These are phyloP conservation scores for Urosaurus nigricauda DNA, from an alignment of 2,797 vertebrate species.

Conservation along the genomic window DNA sequence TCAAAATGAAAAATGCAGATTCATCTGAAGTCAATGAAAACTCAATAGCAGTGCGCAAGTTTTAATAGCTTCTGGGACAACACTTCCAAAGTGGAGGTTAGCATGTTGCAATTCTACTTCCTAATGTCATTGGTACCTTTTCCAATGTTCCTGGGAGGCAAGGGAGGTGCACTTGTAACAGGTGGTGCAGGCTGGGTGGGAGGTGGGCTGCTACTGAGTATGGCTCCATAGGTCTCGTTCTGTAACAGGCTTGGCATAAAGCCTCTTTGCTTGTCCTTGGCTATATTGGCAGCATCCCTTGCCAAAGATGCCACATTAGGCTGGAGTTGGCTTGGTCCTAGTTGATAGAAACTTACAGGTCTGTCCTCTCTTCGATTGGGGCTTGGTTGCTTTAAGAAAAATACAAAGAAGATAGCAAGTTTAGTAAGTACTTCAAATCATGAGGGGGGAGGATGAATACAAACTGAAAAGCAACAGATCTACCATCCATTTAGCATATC, in stretches of 20 bases:
- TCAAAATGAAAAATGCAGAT: background rate
- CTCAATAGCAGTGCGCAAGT: background rate
- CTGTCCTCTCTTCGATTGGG: slow-evolving; percentile 95
- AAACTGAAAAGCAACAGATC: background rate
- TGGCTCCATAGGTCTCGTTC: slow-evolving; percentile 96
- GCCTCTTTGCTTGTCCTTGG: slow-evolving; percentile 91
- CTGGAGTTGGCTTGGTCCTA: slow-evolving; percentile 84
- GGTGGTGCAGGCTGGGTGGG: slow-evolving; percentile 76
- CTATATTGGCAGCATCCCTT: slow-evolving; percentile 83
- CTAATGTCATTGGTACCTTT: slow-evolving; percentile 77
- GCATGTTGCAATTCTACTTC: background rate
- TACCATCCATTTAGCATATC: too few relatives aligned
- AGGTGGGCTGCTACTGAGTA: slow-evolving; percentile 84
- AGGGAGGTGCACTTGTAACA: slow-evolving; percentile 84
- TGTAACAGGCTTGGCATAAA: slow-evolving; percentile 92
- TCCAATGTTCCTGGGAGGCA: slow-evolving; percentile 94
- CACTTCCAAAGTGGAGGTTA: background rate
- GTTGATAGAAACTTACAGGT: slow-evolving; percentile 92
- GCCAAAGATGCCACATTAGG: slow-evolving; percentile 76
- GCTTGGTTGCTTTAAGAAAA: slow-evolving; percentile 85
- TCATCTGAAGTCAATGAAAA: slow-evolving; percentile 9
- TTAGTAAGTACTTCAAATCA: background rate
- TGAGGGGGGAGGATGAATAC: background rate
- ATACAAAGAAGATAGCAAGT: background rate
- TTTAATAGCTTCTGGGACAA: slow-evolving; percentile 30